Evolutionary conservation across 2,113 vertebrate genomes (phyloP).

Genomic region (Podocnemis expansa): DNA sequence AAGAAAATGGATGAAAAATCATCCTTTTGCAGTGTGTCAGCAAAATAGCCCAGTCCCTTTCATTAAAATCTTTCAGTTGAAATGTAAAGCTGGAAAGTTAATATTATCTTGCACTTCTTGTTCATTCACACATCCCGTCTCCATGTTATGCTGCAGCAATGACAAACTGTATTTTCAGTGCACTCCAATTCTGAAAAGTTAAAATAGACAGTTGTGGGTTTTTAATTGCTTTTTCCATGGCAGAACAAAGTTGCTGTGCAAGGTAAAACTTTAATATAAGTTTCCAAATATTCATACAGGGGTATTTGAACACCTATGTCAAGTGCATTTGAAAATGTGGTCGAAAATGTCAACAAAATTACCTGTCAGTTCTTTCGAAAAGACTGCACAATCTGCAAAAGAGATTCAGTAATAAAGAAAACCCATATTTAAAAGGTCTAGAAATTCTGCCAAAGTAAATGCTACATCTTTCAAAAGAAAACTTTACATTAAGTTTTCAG

Average conservation of each 20-base stretch:
- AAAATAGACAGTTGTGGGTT: neutral
- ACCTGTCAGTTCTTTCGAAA: neutral
- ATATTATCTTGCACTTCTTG: neutral
- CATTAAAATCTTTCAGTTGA: neutral
- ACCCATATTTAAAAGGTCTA: neutral
- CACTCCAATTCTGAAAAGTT: neutral
- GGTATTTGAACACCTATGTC: neutral
- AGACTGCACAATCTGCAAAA: neutral
- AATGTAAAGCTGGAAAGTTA: neutral
- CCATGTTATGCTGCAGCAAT: neutral
- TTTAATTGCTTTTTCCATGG: neutral
- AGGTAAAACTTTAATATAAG: neutral
- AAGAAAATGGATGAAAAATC: neutral
- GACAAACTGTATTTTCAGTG: neutral
- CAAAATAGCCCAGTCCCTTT: neutral
- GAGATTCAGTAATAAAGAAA: neutral
- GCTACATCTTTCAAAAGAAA: conserved; percentile 14
- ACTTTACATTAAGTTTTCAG: conserved; percentile 26
- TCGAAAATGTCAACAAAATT: conserved; percentile 11
- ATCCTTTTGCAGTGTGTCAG: neutral
- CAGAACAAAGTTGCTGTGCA: neutral
- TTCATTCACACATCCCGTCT: neutral
- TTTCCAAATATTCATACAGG: neutral
- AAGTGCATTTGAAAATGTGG: neutral
- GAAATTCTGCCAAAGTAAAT: neutral